Conservation (phyloP, 2,797 vertebrate genomes). For the Chaetodon trifasciatus region DNA sequence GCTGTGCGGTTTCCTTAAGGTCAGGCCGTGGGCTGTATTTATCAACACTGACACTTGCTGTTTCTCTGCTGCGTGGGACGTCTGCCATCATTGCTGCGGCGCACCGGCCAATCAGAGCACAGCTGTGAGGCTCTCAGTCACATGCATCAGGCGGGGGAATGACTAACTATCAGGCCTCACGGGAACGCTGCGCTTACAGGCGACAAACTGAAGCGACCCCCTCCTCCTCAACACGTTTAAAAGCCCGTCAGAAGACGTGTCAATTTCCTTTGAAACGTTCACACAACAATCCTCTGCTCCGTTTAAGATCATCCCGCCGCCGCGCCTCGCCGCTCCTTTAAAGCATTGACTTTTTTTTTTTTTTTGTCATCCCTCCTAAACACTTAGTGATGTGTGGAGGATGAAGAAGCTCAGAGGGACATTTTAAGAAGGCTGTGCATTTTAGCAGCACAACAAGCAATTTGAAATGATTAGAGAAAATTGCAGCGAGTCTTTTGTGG, state of each 20-base stretch:
- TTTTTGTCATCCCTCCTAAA: conserved; percentile 1
- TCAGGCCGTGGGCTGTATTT: conserved; percentile 62
- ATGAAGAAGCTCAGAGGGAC: conserved; percentile 30
- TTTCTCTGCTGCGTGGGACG: conserved; percentile 57
- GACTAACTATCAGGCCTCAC: conserved; percentile 27
- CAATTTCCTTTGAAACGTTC: conserved; percentile 8
- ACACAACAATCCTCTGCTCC: conserved; percentile 12
- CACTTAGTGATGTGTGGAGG: conserved; percentile 14
- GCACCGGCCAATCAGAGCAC: conserved; percentile 46
- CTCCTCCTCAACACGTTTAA: not conserved
- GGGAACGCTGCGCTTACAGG: conserved; percentile 31
- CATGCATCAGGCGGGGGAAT: conserved; percentile 23
- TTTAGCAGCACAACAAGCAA: conserved; percentile 49
- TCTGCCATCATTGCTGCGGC: conserved; percentile 21
- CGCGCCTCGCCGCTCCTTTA: not conserved
- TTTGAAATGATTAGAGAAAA: conserved; percentile 56
- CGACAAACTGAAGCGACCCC: not conserved
- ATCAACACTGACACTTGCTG: conserved; percentile 61
- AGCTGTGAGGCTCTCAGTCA: conserved; percentile 36
- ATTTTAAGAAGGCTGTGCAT: conserved; percentile 17
- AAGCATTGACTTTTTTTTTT: not conserved
- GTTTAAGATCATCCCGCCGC: conserved; percentile 5
- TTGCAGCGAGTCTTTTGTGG: conserved; percentile 32
- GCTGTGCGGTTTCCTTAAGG: conserved; percentile 56
- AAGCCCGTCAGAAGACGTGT: conserved; percentile 23